phyloP scores from a whole-genome alignment of 2,113 vertebrate species.

The Polyodon spathula region DNA sequence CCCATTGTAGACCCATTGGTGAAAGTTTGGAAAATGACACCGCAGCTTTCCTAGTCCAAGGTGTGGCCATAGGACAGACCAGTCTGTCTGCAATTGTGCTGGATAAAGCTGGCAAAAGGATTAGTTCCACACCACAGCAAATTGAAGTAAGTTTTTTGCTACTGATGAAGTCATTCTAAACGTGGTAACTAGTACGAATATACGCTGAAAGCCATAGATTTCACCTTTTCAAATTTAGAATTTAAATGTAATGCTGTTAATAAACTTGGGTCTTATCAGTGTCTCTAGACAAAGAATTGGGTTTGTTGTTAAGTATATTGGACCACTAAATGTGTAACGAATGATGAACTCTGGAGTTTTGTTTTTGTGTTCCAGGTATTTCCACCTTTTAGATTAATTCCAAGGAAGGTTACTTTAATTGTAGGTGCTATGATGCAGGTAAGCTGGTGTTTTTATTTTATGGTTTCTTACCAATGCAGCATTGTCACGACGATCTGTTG shows the following conservation, averaged over 20 bases:
- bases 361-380: conserved; percentile 67
- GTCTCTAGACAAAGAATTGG: background rate
- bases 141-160: conserved; percentile 68
- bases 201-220: background rate
- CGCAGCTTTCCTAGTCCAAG: conserved; percentile 68
- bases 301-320: background rate
- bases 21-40: conserved; percentile 73
- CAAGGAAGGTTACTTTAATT: conserved; percentile 77
- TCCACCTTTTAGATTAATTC: conserved; percentile 79
- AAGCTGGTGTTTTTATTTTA: conserved; percentile 8
- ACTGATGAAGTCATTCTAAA: background rate
- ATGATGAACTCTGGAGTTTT: background rate
- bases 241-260: background rate
- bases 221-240: background rate
- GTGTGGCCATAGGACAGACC: conserved; percentile 74
- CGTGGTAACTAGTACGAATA: too few species aligned
- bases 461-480: too few species aligned
- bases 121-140: conserved; percentile 71
- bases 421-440: conserved; percentile 87
- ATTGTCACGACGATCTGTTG: too few species aligned
- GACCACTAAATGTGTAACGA: background rate
- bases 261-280: background rate
- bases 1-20: conserved; percentile 46
- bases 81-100: conserved; percentile 66
- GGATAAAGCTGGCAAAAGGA: conserved; percentile 61